Evolutionary conservation across 2,888 invertebrate species (phyloP).

Genomic region (Sicus ferrugineus): DNA sequence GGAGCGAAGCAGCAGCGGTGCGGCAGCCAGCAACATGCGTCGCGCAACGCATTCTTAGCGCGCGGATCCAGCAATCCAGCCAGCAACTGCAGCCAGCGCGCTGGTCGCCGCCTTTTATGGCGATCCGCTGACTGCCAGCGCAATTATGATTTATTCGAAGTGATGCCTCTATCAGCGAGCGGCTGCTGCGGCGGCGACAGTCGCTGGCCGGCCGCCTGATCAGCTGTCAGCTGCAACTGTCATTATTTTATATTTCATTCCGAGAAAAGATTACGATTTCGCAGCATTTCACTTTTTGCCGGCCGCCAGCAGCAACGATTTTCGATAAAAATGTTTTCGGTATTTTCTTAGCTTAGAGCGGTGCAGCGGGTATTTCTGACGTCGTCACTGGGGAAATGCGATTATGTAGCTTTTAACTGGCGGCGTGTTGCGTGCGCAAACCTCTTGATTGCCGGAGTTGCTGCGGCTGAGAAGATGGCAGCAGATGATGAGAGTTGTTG

Average conservation of each 20-base stretch:
- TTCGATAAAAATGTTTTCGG: background rate
- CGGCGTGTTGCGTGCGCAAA: too few species aligned
- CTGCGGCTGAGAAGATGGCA: too few species aligned
- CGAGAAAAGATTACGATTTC: constrained; percentile 9
- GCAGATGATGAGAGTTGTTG: too few species aligned
- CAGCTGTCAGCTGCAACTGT: background rate
- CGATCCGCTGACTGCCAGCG: constrained; percentile 19
- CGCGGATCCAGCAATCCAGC: too few species aligned
- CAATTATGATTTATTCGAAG: constrained; percentile 29
- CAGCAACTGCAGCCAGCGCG: background rate
- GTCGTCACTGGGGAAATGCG: background rate
- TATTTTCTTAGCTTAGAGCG: background rate
- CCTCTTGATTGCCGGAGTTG: too few species aligned
- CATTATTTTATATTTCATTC: constrained; percentile 4
- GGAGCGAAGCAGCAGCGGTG: too few species aligned
- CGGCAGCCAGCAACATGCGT: too few species aligned
- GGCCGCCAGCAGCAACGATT: background rate
- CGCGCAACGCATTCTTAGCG: too few species aligned
- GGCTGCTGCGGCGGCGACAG: background rate
- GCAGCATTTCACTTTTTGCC: background rate
- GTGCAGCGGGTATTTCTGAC: background rate
- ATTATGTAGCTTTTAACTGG: background rate
- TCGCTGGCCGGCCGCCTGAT: background rate
- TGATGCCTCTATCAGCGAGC: constrained; percentile 30
- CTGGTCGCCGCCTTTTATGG: constrained; percentile 25